Percentiles rank a stretch among this genome's conserved stretches.
Conservation (phyloP, 2,888 invertebrate genomes). For the Heliconius ethilla region DNA sequence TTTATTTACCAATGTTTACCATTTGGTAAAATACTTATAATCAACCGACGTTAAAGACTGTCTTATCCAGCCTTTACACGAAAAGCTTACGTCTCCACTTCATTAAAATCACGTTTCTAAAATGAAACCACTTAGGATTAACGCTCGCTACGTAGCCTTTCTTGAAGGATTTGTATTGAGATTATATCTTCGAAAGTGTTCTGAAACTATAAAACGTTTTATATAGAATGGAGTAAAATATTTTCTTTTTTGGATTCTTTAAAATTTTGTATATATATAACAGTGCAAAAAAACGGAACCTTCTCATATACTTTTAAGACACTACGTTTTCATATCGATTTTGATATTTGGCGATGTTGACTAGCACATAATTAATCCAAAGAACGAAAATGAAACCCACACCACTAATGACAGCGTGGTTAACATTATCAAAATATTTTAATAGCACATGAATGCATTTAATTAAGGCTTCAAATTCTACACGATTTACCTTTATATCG, state of each 20-base stretch:
- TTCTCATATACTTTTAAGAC: no score
- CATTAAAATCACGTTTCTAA: conserved; percentile 36
- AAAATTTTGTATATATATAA: not conserved
- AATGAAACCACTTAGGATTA: conserved; percentile 37
- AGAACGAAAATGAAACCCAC: not conserved
- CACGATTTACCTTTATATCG: not conserved
- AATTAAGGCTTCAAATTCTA: not conserved
- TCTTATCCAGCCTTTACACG: conserved; percentile 25
- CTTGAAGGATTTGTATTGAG: conserved; percentile 18
- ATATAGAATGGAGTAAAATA: no score
- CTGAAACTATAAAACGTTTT: not conserved
- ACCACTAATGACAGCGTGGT: not conserved
- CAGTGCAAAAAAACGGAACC: no score
- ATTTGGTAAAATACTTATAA: not conserved
- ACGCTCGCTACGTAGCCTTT: conserved; percentile 23
- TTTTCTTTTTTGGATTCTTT: no score
- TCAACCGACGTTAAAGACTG: conserved; percentile 9
- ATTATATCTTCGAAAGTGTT: conserved; percentile 18
- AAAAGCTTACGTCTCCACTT: conserved; percentile 33
- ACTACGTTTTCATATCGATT: no score
- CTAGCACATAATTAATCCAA: not conserved
- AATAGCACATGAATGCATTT: not conserved
- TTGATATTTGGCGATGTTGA: no score
- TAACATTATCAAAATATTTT: not conserved
- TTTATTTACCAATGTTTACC: no score